Evolutionary conservation across 92 coral and sea anemone genomes (phyloP), one percentile per base, ranked within the genome.

Genomic region (Parazoanthus atlanticus): DNA sequence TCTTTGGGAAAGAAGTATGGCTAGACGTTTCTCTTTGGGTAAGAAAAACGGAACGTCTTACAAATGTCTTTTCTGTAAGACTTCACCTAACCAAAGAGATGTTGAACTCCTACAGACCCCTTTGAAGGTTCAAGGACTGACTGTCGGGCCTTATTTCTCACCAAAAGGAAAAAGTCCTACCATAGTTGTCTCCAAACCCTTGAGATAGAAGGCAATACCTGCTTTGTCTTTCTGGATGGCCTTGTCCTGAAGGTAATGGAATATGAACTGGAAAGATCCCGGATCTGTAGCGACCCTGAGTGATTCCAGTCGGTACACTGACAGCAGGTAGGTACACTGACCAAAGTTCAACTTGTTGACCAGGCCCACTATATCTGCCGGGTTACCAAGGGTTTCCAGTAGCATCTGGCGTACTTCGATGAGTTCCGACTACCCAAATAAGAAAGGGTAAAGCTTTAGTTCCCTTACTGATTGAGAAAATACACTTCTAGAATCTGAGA

Each of bases 211-310:
- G 19, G 31, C 17, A 81, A 9, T 84, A 97, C 99, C 99, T 87
- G 99, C 99, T 92, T 97, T 97, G 85, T 97, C 99, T 88, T 95
- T 95, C 88, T 97, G 98, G 52, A 97, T 95, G 25, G 99, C 96
- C 52, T 90, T 93, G 91, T 97, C 98, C 78, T 97, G 98, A 75
- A 97, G 92, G 54, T 97, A 97, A 67, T 92, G 92, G 89, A 97
- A 97, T 82, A 97, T 97, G 78, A 93, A 92, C 79, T 97, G 96
- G 90, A 97, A 95, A 41, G 96, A 91, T 38, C 96, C 93, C 26
- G 95, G 92, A 85, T 96, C 98, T 6, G 98, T 94, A 23, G 99
- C 88, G 15, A 94, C 99, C 66, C 99, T 93, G 49, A 96, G 92
- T 32, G 98, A 95, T 88, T 96, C 99, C 76, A 96, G 88, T 85